Evolutionary conservation across 2,113 vertebrate species (phyloP).

Genomic region (Neomonachus schauinslandi): DNA sequence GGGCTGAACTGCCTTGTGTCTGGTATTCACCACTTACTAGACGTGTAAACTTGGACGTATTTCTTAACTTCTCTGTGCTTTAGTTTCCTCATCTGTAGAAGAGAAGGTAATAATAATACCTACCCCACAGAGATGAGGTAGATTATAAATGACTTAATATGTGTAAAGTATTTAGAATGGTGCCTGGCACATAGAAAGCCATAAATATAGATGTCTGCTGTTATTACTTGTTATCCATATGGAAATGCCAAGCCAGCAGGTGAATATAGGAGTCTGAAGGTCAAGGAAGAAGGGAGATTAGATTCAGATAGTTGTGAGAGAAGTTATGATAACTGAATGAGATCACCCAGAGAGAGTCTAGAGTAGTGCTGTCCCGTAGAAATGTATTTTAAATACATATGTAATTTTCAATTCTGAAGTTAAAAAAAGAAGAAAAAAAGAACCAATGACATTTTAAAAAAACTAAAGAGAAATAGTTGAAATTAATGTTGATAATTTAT

Average conservation of each 20-base stretch:
- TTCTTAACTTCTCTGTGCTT: constrained; percentile 2
- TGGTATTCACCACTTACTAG: neutral
- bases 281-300: neutral
- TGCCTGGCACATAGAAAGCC: neutral
- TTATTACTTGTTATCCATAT: neutral
- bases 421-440: neutral
- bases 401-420: neutral
- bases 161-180: neutral
- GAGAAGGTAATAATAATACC: neutral
- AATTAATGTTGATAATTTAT: constrained; percentile 49
- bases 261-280: neutral
- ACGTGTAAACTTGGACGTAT: neutral
- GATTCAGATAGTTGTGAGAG: neutral
- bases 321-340: constrained; percentile 7
- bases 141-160: neutral
- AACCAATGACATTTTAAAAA: neutral
- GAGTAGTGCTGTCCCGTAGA: neutral
- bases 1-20: neutral
- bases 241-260: neutral
- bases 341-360: neutral
- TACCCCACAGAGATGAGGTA: neutral
- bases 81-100: constrained; percentile 2
- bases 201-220: neutral
- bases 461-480: neutral
- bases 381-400: neutral